These are phyloP conservation scores for Corynorhinus townsendii DNA, from an alignment of 2,113 vertebrate genomes.

Conservation along the genomic window DNA sequence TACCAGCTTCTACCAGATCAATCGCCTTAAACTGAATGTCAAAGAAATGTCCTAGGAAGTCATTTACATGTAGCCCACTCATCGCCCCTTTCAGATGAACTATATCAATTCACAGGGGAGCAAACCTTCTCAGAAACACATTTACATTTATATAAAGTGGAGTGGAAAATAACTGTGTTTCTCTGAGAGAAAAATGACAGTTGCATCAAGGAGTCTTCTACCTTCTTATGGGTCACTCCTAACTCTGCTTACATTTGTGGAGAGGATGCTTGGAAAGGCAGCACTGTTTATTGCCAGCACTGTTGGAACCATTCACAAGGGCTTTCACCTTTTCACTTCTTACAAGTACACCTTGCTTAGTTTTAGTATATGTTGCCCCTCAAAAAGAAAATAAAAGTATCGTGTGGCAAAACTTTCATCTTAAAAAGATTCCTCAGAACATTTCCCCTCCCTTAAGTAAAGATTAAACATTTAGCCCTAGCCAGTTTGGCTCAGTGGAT, in stretches of 20 bases:
- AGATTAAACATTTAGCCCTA: neutral
- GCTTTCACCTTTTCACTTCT: neutral
- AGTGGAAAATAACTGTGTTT: neutral
- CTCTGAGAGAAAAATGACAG: conserved; percentile 4
- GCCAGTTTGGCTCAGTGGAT: no score
- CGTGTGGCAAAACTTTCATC: neutral
- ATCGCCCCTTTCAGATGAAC: neutral
- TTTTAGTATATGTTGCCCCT: neutral
- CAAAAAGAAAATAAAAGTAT: neutral
- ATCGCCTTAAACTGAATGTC: conserved; percentile 28
- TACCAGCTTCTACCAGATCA: conserved; percentile 20
- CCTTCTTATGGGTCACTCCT: neutral
- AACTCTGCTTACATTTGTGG: neutral
- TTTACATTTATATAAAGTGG: neutral
- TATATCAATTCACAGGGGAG: neutral
- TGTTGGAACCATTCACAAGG: neutral
- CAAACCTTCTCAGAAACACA: neutral
- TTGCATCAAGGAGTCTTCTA: neutral
- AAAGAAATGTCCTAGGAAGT: conserved; percentile 37
- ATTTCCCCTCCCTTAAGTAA: neutral
- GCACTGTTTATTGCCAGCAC: neutral
- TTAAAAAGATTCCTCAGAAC: conserved; percentile 18
- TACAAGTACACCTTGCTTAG: neutral
- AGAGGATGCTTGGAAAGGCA: neutral
- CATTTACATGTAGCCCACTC: conserved; percentile 6